Percentiles rank a stretch among this genome's conserved stretches.
Evolutionary conservation across 2,113 vertebrate genomes (phyloP).

Genomic region (Lophotis ruficrista): DNA sequence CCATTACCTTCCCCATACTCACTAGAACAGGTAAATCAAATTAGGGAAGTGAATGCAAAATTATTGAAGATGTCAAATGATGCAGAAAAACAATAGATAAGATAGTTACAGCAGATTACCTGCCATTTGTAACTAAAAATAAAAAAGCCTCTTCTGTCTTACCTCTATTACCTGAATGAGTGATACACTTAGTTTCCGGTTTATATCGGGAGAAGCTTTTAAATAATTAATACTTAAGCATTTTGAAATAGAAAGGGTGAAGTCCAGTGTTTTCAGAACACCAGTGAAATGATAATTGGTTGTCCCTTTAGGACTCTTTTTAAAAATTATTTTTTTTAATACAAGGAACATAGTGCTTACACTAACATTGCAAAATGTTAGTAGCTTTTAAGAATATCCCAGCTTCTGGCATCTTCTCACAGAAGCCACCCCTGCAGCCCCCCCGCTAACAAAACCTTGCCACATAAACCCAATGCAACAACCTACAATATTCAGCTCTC

Average conservation of each 20-base stretch:
- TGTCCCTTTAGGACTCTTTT: background rate
- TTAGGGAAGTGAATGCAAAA: background rate
- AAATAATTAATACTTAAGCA: background rate
- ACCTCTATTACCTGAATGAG: background rate
- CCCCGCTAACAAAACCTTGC: background rate
- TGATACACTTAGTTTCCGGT: background rate
- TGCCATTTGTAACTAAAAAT: background rate
- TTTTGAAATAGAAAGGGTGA: background rate
- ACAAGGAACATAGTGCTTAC: background rate
- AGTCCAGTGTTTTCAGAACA: background rate
- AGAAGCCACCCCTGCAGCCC: background rate
- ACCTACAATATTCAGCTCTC: background rate
- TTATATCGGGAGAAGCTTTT: background rate
- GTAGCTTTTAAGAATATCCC: background rate
- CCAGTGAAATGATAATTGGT: background rate
- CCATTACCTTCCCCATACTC: background rate
- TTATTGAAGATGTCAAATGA: background rate
- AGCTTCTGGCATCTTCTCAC: background rate
- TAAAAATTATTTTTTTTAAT: background rate
- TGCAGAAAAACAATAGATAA: background rate
- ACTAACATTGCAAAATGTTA: background rate
- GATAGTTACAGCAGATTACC: background rate
- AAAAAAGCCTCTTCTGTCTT: background rate
- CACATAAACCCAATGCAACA: background rate
- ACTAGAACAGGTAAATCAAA: background rate